phyloP scores from a whole-genome alignment of 1,140 invertebrate species.

The Yoshiicerus persimilis region DNA sequence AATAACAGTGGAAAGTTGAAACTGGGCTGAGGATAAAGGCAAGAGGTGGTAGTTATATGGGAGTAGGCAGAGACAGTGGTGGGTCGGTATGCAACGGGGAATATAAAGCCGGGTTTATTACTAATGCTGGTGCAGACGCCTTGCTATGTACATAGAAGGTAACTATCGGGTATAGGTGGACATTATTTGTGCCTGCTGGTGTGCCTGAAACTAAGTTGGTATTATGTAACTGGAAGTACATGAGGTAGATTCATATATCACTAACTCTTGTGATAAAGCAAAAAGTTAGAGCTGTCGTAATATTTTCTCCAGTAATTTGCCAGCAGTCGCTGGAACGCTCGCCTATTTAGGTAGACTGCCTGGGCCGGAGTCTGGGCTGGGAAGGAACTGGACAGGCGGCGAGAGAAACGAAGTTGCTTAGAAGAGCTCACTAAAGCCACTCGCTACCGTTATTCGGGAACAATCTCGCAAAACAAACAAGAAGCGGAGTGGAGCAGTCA shows the following conservation, averaged over 20 bases:
- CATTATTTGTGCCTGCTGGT: background rate
- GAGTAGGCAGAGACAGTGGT: too few relatives aligned
- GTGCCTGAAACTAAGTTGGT: background rate
- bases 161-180: background rate
- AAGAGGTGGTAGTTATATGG: too few relatives aligned
- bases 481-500: background rate
- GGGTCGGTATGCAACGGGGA: too few relatives aligned
- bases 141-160: too few relatives aligned
- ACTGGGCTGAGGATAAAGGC: background rate
- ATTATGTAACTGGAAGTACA: background rate
- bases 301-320: constrained; percentile 42
- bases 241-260: background rate
- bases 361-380: background rate
- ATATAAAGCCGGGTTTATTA: too few relatives aligned
- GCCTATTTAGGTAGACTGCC: background rate
- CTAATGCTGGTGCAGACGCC: background rate
- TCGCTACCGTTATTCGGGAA: background rate
- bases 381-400: background rate
- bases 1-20: background rate
- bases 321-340: background rate
- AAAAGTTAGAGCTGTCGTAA: constrained; percentile 41
- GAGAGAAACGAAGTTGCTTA: background rate
- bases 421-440: background rate
- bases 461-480: background rate
- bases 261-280: constrained; percentile 36